Base-by-base conservation (phyloP, 2,888 invertebrate species). In the Temnothorax unifasciatus region DNA sequence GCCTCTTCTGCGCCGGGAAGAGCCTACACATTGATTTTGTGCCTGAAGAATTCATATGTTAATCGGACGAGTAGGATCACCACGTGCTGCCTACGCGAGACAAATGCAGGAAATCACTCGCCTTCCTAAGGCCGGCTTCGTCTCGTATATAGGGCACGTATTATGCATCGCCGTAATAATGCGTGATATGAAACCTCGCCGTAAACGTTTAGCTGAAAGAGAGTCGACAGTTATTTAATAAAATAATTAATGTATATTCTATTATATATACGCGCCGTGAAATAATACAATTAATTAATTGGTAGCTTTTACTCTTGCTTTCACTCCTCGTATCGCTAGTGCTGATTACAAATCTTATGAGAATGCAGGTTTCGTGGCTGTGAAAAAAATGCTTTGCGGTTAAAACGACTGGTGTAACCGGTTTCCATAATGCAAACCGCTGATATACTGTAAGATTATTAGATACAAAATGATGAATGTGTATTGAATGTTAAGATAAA, bases 61-160 rank as follows among this genome's bases (percentile, higher is more conserved):
- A 73, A 84, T 82, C 64, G 59, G 59, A 88, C 75, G 73, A 83
- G 82, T 85, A 85, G 86, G 86, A 89, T 89, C 89, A 85, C 84
- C 84, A 69, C 29, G 76, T 38, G 44, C 75, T 74, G 57, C 85
- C 86, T 83, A 86, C 85, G 75, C 64, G 29, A n/a, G 66, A 50
- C 64, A 83, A 74, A 81, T 69, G 84, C 87, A 86, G 89, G 89
- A 89, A 89, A 89, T 86, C 82, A 82, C 85, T 89, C 84, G 89
- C 86, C 86, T 83, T 85, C 86, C 85, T 84, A 59, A 77, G 75
- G 85, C 84, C 61, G 64, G 54, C 76, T 54, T 81, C 47, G 71
- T 63, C 61, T 8, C 63, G 83, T 82, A 89, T 88, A 86, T 88
- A 86, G 89, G 89, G 82, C 81, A 84, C 59, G 75, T 83, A 89